Conservation (phyloP, 2,888 invertebrate species). For the Itoplectis maculator region DNA sequence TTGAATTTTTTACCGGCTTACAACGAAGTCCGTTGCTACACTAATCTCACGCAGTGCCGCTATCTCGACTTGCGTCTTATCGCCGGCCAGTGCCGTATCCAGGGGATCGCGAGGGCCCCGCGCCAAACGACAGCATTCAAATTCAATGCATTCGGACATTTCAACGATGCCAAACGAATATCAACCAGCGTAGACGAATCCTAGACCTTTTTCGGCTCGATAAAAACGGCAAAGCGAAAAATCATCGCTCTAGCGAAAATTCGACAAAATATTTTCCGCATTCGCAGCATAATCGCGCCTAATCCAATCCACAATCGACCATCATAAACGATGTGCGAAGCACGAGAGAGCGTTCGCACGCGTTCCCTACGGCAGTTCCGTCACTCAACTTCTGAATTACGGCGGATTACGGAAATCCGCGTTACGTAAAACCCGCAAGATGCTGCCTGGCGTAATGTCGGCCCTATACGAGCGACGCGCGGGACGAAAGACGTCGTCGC, state of each 20-base stretch:
- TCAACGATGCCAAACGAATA: background rate
- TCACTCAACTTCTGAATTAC: slow-evolving; percentile 43
- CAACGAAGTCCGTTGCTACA: slow-evolving; percentile 20
- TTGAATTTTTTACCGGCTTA: background rate
- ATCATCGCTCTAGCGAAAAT: background rate
- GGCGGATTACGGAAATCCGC: slow-evolving; percentile 10
- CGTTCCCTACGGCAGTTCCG: slow-evolving; percentile 17
- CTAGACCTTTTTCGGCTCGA: no score
- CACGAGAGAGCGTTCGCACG: background rate
- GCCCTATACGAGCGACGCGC: slow-evolving; percentile 29
- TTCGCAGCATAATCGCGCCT: background rate
- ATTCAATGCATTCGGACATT: background rate
- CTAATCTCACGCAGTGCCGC: slow-evolving; percentile 50
- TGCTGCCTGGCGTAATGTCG: slow-evolving; percentile 34
- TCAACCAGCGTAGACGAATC: background rate
- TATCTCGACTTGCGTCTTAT: slow-evolving; percentile 53
- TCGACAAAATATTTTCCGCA: background rate
- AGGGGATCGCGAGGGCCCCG: slow-evolving; percentile 7
- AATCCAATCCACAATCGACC: slow-evolving; percentile 7
- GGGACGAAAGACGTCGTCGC: slow-evolving; percentile 47
- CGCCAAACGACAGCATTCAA: background rate
- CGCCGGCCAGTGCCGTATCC: slow-evolving; percentile 56
- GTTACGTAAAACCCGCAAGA: slow-evolving; percentile 57
- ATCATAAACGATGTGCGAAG: background rate
- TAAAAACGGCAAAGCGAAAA: no score